Evolutionary conservation across 1,140 invertebrate genomes (phyloP), one percentile per base, ranked within the genome.

Genomic region (Sipha flava): DNA sequence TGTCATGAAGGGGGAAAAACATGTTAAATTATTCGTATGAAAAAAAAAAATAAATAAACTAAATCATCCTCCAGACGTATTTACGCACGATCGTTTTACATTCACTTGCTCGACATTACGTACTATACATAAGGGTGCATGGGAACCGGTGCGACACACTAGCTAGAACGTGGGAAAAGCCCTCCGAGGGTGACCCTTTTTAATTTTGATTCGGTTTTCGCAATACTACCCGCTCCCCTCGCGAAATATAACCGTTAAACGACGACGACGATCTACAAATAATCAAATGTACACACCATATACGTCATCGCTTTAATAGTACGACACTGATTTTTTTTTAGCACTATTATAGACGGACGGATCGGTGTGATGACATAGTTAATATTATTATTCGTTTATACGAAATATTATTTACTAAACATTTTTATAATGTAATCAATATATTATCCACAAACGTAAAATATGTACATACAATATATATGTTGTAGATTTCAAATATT

Each of bases 231-330:
- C 64, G n/a, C 37, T n/a, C 66, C 66, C 66, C 66, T 70, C 21
- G 40, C 23, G 18, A 10, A 47, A 45, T 9, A 40, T 66, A 64
- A 43, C 40, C 66, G 40, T 68, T 47, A 47, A 47, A 45, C 66
- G 14, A 9, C 16, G 6, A n/a, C 31, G 7, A 40, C 37, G n/a
- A n/a, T n/a, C n/a, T 43, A 43, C 14, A 40, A 43, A 40, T 2
- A 5, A 26, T 21, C 5, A 23, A 16, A 14, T 31, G 23, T 23
- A 23, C 62, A 43, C 5, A 2, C 12, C 12, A 66, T 6, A 34
- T 43, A 26, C 37, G 64, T 45, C 66, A 29, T 43, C 23, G 23
- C 66, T 70, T 47, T 70, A 70, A 70, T 70, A 70, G 66, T 70
- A 70, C 23, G 37, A 70, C 23, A 47, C 7, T 43, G 66, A 45